Conservation (phyloP, 2,888 invertebrate genomes). For the Parapristionchus giblindavisi region DNA sequence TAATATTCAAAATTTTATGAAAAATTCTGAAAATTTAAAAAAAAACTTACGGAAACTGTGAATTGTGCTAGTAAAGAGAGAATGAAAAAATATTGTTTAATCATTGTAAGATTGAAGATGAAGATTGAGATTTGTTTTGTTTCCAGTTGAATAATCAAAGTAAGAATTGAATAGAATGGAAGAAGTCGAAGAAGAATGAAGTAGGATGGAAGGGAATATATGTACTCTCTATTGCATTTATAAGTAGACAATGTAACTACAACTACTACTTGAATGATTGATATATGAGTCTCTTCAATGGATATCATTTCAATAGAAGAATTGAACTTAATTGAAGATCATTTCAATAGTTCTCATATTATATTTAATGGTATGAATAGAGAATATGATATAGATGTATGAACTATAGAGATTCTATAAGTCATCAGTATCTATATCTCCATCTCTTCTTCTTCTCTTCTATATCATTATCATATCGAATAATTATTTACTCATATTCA, state of each 20-base stretch:
- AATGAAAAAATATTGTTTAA: background rate
- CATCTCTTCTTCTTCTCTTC: background rate
- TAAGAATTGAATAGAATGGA: too few relatives aligned
- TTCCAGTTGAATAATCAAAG: too few relatives aligned
- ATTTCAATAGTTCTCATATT: too few relatives aligned
- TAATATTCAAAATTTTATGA: background rate
- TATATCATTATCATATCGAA: background rate
- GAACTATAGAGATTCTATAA: background rate
- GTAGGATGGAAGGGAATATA: background rate
- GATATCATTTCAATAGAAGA: too few relatives aligned
- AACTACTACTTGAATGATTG: too few relatives aligned
- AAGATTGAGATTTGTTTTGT: background rate
- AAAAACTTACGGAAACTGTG: background rate
- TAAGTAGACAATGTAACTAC: background rate
- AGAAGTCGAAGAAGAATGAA: background rate
- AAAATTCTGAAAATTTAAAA: background rate
- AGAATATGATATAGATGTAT: background rate
- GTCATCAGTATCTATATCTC: background rate
- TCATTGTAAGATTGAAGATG: background rate
- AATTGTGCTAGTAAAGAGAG: background rate
- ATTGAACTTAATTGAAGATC: too few relatives aligned
- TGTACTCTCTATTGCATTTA: too few relatives aligned
- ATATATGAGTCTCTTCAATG: too few relatives aligned
- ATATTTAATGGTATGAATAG: background rate
- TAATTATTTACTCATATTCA: background rate